Conservation (phyloP, 30 jellyfish, hydroid and myxozoan genomes). For the Cassiopea andromeda region DNA sequence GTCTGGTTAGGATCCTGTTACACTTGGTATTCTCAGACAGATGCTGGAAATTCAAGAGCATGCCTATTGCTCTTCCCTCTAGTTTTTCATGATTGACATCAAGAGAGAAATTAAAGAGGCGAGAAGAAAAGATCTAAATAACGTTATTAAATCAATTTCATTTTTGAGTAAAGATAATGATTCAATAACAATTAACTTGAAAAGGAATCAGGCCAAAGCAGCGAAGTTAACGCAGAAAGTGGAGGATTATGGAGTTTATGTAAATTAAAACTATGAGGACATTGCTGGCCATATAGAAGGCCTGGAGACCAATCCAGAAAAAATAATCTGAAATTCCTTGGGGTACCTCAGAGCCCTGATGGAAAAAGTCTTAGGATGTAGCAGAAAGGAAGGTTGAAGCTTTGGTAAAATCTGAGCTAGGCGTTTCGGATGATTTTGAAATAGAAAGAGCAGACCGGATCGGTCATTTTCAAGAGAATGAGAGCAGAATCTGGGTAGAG, state of each 20-base stretch:
- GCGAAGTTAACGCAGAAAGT: slow-evolving; percentile 40
- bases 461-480: slow-evolving; percentile 50
- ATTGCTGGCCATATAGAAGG: slow-evolving; percentile 57
- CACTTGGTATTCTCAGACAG: background rate
- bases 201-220: slow-evolving; percentile 10
- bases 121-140: slow-evolving; percentile 25
- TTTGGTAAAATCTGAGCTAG: slow-evolving; percentile 50
- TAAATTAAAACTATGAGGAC: slow-evolving; percentile 43
- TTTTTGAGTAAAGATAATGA: slow-evolving; percentile 66
- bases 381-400: slow-evolving; percentile 49
- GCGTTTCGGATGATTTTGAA: slow-evolving; percentile 39
- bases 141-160: slow-evolving; percentile 39
- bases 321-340: slow-evolving; percentile 31
- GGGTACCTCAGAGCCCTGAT: slow-evolving; percentile 66
- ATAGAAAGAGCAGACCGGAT: slow-evolving; percentile 45
- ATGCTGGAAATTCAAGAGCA: slow-evolving; percentile 28
- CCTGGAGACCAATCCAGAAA: slow-evolving; percentile 59
- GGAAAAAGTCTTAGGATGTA: slow-evolving; percentile 59
- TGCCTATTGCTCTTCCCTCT: slow-evolving; percentile 59
- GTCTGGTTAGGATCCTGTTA: no score
- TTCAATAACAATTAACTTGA: slow-evolving; percentile 33
- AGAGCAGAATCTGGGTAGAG: slow-evolving; percentile 28
- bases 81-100: slow-evolving; percentile 24
- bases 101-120: slow-evolving; percentile 27
- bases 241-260: slow-evolving; percentile 28